phyloP scores from a whole-genome alignment of 2,113 vertebrate genomes.

The Mastomys natalensis region DNA sequence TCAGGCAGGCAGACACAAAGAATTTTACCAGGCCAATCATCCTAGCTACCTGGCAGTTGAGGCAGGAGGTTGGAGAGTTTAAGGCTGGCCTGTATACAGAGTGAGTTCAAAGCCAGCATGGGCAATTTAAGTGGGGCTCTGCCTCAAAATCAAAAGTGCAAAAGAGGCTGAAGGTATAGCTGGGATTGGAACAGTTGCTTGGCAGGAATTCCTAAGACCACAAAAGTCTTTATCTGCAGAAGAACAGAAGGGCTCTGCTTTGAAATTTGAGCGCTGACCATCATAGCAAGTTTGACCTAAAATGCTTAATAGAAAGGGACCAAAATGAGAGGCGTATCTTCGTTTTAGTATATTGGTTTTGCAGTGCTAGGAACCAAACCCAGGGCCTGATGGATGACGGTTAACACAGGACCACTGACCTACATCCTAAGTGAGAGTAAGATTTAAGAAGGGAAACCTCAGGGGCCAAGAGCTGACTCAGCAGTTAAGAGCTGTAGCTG shows the following conservation, averaged over 20 bases:
- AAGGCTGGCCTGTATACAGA: neutral
- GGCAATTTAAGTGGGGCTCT: neutral
- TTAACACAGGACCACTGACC: neutral
- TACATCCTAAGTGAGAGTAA: neutral
- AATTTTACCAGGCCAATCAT: neutral
- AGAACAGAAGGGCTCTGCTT: neutral
- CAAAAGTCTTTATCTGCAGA: neutral
- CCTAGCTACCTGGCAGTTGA: neutral
- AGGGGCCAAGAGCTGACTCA: neutral
- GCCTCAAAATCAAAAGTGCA: neutral
- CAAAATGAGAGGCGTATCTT: neutral
- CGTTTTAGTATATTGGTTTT: neutral
- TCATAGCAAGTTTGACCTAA: neutral
- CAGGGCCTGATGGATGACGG: neutral
- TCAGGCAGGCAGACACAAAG: neutral
- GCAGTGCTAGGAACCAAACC: neutral
- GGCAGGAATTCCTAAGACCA: neutral
- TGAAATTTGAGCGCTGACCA: slow-evolving; percentile 3
- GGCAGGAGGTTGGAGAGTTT: neutral
- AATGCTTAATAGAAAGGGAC: slow-evolving; percentile 1
- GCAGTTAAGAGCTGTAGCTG: neutral
- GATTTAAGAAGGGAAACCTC: neutral
- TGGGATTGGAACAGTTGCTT: neutral
- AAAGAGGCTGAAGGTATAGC: neutral
- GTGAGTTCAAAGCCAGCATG: neutral